Percentiles rank a stretch among this genome's conserved stretches.
phyloP scores from a whole-genome alignment of 1,140 invertebrate species.

The Proctacanthus coquilletti region DNA sequence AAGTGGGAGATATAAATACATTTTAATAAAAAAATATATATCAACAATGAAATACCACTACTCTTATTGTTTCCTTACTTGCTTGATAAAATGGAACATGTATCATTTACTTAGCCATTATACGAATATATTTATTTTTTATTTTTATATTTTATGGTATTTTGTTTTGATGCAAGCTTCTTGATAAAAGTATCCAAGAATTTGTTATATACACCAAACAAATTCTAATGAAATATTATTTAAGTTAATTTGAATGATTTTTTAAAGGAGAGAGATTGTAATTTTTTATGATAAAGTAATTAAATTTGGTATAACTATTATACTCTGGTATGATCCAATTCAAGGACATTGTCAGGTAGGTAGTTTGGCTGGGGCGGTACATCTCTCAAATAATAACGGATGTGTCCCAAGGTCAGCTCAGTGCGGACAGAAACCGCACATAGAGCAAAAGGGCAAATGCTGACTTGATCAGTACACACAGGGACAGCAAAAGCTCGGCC shows the following conservation, averaged over 20 bases:
- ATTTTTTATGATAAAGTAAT: conserved; percentile 5
- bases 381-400: conserved; percentile 67
- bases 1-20: conserved; percentile 33
- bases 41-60: conserved; percentile 46
- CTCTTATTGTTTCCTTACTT: conserved; percentile 42
- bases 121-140: conserved; percentile 10
- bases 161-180: conserved; percentile 12
- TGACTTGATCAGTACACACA: conserved; percentile 51
- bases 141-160: conserved; percentile 15
- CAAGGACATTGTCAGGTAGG: conserved; percentile 54
- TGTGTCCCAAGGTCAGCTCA: conserved; percentile 74
- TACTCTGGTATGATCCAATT: conserved; percentile 31
- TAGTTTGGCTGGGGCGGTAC: too few species aligned
- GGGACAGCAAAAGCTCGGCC: conserved; percentile 60
- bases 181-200: conserved; percentile 11
- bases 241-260: too few species aligned
- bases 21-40: conserved; percentile 9
- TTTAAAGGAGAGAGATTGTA: conserved; percentile 1
- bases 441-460: conserved; percentile 73
- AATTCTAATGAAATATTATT: too few species aligned
- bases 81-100: conserved; percentile 35
- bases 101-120: conserved; percentile 13
- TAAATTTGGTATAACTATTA: conserved; percentile 14
- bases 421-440: conserved; percentile 69
- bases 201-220: conserved; percentile 13